Evolutionary conservation across 1,140 invertebrate species (phyloP), one percentile per base, ranked within the genome.

Genomic region (Heliconius hermathena): DNA sequence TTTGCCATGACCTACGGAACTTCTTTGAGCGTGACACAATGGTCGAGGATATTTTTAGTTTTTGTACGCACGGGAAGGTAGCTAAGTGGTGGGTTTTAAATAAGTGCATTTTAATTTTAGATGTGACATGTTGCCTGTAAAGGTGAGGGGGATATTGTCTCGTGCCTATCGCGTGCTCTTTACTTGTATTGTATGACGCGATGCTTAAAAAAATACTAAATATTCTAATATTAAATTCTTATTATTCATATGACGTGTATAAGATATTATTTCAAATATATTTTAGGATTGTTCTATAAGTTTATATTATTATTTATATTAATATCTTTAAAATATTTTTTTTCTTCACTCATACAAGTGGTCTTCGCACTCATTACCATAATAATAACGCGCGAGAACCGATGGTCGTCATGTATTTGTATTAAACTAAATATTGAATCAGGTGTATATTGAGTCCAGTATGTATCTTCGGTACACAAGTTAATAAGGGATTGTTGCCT

Each of bases 101-200:
- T 94, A 93, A 93, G 93, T 94, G 91, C 88, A 84, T 86, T 94
- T 94, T 93, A 94, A 94, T 93, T 94, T 94, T 94, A 91, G 91
- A 91, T 75, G 88, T 93, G 89, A 93, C 89, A 89, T 91, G 79
- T 84, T 75, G 83, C 78, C 88, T 87, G 85, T 80, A 89, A 88
- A 91, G 87, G 89, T 92, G 85, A 90, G 91, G 92, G 93, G 90
- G 90, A 88, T 87, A 87, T 88, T 87, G 91, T 90, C 91, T 91
- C 90, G 91, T 93, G 91, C 86, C 87, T 87, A 89, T 89, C 90
- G 89, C 87, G 91, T 92, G 91, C 89, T 91, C 85, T 89, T 90
- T 89, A 82, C 83, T 84, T 82, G 78, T 74, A 66, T 79, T 82
- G 81, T 77, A 70, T 75, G 76, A 74, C 87, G 41, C 0, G 41